Evolutionary conservation across 2,797 vertebrate genomes (phyloP), one percentile per base, ranked within the genome.

Genomic region (Scyliorhinus canicula): DNA sequence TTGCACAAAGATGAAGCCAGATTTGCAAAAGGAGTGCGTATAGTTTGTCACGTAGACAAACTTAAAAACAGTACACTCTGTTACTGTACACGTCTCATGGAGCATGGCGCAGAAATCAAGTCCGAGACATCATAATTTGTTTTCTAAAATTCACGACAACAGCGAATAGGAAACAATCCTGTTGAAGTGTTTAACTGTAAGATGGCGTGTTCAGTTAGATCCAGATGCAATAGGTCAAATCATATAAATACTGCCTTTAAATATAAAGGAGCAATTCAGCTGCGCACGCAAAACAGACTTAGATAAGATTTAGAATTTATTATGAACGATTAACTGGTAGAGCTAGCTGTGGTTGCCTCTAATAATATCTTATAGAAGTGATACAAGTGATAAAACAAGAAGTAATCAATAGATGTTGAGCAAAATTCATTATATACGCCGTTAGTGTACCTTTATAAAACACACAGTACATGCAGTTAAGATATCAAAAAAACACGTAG

Each of bases 1-100:
- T 94, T 94, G 69, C 67, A 94, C 93, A 90, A 60, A 90, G 60
- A 60, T n/a, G 52, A 90, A 88, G 28, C 65, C 47, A 52, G 60
- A 44, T 91, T 91, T 65, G 44, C 60, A 91, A 91, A 91, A 91
- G 4, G 19, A 82, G 24, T 21, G 88, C 60, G 88, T 26, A n/a
- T 40, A 91, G 60, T 91, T 65, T 65, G 44, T 94, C 35, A 12
- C 50, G 19, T 74, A 35, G 93, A 71, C 93, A 94, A 69, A 94
- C 31, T 94, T 65, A 28, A 35, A 60, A 60, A 60, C 57, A 69
- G 28, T 47, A 31, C 67, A 21, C 31, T 67, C 69, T n/a, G 26
- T 93, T 67, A 71, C 91, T 69, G 93, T 94, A 71, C 50, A 94
- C 52, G 3, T 55, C 93, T 94, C 47, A 52, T 16, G 69, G 28